Conservation (phyloP, 2,113 vertebrate genomes). For the Seriola aureovittata region DNA sequence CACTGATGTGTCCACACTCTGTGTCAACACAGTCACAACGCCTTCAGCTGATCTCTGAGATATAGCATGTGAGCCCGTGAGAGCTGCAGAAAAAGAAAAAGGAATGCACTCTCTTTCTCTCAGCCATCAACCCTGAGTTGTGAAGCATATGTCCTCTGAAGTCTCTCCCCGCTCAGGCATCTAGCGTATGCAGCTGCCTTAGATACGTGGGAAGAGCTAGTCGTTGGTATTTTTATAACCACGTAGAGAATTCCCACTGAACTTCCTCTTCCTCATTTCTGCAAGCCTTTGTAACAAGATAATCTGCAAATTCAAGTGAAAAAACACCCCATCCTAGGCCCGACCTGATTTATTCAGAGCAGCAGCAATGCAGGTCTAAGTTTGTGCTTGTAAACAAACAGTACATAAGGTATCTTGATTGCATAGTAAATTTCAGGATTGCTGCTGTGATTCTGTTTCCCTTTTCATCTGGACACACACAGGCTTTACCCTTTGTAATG, state of each 20-base stretch:
- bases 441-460: background rate
- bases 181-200: conserved; percentile 45
- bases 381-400: conserved; percentile 54
- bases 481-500: conserved; percentile 11
- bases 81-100: conserved; percentile 30
- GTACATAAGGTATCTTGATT: conserved; percentile 15
- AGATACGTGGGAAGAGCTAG: conserved; percentile 22
- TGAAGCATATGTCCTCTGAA: conserved; percentile 41
- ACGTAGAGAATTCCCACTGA: conserved; percentile 52
- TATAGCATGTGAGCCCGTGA: conserved; percentile 16
- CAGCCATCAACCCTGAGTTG: conserved; percentile 22
- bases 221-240: conserved; percentile 60
- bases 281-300: conserved; percentile 32
- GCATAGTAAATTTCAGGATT: conserved; percentile 28
- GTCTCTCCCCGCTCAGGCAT: conserved; percentile 36
- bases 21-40: conserved; percentile 41
- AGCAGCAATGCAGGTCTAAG: conserved; percentile 38
- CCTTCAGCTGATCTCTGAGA: conserved; percentile 48
- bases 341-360: conserved; percentile 60
- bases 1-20: conserved; percentile 25
- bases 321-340: conserved; percentile 15
- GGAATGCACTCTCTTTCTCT: conserved; percentile 16
- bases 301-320: conserved; percentile 51
- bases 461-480: conserved; percentile 6
- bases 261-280: conserved; percentile 41